Evolutionary conservation across 1,140 invertebrate species (phyloP).

Genomic region (Chelonus insularis): DNA sequence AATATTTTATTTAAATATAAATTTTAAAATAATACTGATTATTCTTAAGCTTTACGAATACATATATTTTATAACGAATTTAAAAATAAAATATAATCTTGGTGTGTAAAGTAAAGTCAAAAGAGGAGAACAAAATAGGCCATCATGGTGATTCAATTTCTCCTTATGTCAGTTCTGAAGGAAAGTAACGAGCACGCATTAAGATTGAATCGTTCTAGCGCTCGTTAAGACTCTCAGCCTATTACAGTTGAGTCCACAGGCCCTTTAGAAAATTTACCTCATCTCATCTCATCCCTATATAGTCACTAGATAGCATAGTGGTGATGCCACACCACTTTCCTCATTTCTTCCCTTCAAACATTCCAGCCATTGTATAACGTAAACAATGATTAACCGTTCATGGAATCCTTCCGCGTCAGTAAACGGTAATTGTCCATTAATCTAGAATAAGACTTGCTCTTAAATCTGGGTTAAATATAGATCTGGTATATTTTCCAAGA

Average conservation of each 20-base stretch:
- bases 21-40: too few relatives aligned
- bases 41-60: too few relatives aligned
- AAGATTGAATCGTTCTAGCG: conserved; percentile 42
- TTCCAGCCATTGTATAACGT: conserved; percentile 34
- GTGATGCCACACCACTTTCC: neutral
- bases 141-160: conserved; percentile 6
- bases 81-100: too few relatives aligned
- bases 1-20: too few relatives aligned
- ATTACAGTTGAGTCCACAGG: conserved; percentile 27
- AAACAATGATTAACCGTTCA: conserved; percentile 38
- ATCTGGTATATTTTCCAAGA: neutral
- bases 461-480: neutral
- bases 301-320: too few relatives aligned
- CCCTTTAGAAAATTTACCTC: conserved; percentile 35
- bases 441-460: conserved; percentile 14
- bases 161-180: conserved; percentile 19
- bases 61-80: too few relatives aligned
- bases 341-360: conserved; percentile 15
- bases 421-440: conserved; percentile 36
- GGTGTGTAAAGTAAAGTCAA: too few relatives aligned
- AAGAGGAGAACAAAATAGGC: neutral
- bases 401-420: conserved; percentile 26
- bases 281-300: conserved; percentile 1
- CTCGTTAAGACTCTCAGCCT: conserved; percentile 37
- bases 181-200: conserved; percentile 41